A percentile compares a stretch with the other conserved stretches of the same genome.
phyloP scores from a whole-genome alignment of 2,113 vertebrate genomes.

The Prunella himalayana region DNA sequence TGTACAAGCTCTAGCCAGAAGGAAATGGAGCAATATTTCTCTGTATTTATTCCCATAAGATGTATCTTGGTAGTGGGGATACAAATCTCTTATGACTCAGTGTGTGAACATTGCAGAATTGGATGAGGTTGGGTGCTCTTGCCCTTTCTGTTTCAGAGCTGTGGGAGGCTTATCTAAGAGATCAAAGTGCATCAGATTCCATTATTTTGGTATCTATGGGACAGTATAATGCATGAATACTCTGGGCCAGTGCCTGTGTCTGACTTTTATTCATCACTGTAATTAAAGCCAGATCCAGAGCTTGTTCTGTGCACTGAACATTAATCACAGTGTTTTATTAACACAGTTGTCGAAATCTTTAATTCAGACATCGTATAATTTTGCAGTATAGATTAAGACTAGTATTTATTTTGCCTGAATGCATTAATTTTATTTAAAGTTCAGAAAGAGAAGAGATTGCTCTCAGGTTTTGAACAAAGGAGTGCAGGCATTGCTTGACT shows the following conservation, averaged over 20 bases:
- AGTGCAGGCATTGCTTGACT: neutral
- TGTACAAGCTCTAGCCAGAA: neutral
- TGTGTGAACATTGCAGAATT: neutral
- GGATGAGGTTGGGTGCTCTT: conserved; percentile 18
- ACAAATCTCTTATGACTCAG: neutral
- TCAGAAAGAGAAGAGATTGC: neutral
- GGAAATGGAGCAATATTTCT: conserved; percentile 12
- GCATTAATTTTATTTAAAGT: neutral
- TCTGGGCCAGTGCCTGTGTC: neutral
- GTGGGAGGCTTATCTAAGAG: neutral
- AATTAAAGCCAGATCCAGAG: conserved; percentile 47
- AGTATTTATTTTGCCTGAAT: neutral
- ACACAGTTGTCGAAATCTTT: neutral
- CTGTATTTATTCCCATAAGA: neutral
- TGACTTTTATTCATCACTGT: conserved; percentile 28
- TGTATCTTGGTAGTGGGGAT: neutral
- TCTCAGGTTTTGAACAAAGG: neutral
- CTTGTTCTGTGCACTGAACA: neutral
- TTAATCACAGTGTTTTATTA: conserved; percentile 9
- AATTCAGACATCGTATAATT: neutral
- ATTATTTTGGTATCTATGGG: conserved; percentile 31
- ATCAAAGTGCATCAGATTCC: conserved; percentile 32
- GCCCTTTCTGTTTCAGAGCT: conserved; percentile 24
- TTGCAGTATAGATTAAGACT: neutral
- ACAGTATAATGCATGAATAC: conserved; percentile 34